Evolutionary conservation across 1,140 invertebrate genomes (phyloP), one percentile per base, ranked within the genome.

Genomic region (Cydia splendana): DNA sequence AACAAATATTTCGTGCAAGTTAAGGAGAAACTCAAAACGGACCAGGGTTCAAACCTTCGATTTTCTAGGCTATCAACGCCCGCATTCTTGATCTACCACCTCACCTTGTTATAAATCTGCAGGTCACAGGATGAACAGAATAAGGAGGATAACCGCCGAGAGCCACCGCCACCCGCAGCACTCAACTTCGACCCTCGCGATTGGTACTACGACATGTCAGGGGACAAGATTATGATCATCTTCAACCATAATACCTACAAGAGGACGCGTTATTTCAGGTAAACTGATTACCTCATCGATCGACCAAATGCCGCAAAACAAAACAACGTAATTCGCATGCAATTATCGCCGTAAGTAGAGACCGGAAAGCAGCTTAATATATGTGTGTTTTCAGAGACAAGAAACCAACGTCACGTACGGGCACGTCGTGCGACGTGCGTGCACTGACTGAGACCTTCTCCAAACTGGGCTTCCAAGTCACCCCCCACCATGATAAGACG

Each of bases 101-200:
- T 30, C 2, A 30, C 45, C 45, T 0, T 13, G n/a, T 15, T 48
- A 48, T 48, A 48, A 13, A 48, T 48, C 0, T n/a, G 51, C n/a
- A 53, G 51, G 15, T 18, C 51, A 96, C 97, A 97, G 84, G 96
- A 97, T 83, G 97, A 96, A 34, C 97, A 96, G 9, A 93, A 97
- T 76, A 97, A 98, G 93, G 94, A 97, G 76, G 97, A 98, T 89
- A 97, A 96, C 76, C 91, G 86, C 76, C 91, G 86, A 45, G 87
- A 87, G 77, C 84, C 82, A 79, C 84, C 80, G 78, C 84, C 82
- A 79, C 85, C 80, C 77, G 74, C 75, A 6, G 65, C 78, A 9
- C 48, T 67, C 9, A 77, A 65, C 75, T 82, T 79, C 18, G 77
- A 81, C 62, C 80, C 75, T 4, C 79, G 84, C 28, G 75, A 82